Evolutionary conservation across 2,113 vertebrate species (phyloP).

Genomic region (Tapirus terrestris): DNA sequence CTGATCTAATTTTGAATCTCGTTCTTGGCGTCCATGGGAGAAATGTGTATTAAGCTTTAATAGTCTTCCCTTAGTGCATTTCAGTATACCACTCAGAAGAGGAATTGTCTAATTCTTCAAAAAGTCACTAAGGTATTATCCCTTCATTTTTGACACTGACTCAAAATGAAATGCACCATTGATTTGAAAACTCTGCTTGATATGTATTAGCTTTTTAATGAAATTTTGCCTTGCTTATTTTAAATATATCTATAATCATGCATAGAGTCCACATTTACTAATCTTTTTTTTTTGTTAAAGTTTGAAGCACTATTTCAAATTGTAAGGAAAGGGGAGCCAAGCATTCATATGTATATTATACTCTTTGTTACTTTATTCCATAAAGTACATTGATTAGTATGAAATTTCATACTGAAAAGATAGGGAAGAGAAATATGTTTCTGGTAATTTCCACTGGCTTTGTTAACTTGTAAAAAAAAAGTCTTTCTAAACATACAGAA

Average conservation of each 20-base stretch:
- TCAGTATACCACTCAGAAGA: neutral
- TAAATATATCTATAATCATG: neutral
- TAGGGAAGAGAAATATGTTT: neutral
- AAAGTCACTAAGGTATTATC: neutral
- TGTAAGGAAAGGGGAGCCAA: neutral
- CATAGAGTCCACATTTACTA: neutral
- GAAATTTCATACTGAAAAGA: neutral
- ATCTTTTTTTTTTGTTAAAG: neutral
- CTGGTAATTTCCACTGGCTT: neutral
- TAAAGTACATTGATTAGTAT: neutral
- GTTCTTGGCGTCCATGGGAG: neutral
- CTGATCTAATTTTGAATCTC: conserved; percentile 36
- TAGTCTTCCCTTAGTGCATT: neutral
- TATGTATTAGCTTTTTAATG: neutral
- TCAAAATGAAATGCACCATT: neutral
- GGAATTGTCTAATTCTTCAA: neutral
- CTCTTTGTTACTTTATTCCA: neutral
- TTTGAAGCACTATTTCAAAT: conserved; percentile 12
- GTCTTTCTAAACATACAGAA: neutral
- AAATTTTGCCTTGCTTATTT: neutral
- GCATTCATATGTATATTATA: neutral
- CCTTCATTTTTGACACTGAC: neutral
- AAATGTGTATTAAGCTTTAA: neutral
- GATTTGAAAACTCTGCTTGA: conserved; percentile 20
- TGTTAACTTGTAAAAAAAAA: neutral